Percentiles rank a stretch among this genome's conserved stretches.
Conservation (phyloP, 2,113 vertebrate species). For the Calidris pygmaea region DNA sequence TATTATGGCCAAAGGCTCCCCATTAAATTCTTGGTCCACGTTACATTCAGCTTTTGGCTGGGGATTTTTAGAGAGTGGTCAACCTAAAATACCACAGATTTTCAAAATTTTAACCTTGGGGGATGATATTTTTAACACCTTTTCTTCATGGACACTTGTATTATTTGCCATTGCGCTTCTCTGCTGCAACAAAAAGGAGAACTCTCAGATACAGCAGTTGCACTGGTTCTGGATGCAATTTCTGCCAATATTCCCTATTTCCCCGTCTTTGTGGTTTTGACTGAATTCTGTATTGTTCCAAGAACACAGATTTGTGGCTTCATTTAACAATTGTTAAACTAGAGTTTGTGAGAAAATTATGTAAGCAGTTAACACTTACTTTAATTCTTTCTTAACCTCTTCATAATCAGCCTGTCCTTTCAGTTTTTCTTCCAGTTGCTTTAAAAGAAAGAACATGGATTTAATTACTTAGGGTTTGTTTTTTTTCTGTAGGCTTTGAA, state of each 20-base stretch:
- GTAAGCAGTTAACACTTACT: conserved; percentile 79
- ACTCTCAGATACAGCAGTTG: not conserved
- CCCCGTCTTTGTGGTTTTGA: conserved; percentile 8
- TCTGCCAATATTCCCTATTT: conserved; percentile 22
- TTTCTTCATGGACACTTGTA: not conserved
- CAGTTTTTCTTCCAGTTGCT: conserved; percentile 98
- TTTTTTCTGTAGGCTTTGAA: conserved; percentile 26
- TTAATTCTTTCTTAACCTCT: conserved; percentile 97
- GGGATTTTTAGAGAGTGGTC: not conserved
- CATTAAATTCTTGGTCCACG: not conserved
- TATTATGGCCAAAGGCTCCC: not conserved
- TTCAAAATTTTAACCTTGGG: not conserved
- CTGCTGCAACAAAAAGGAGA: not conserved
- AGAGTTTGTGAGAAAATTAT: conserved; percentile 29
- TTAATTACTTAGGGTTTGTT: conserved; percentile 39
- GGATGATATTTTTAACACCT: not conserved
- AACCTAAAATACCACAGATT: not conserved
- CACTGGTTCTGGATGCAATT: not conserved
- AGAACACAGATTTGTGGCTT: conserved; percentile 55
- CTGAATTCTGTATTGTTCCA: conserved; percentile 36
- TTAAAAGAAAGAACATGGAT: conserved; percentile 57
- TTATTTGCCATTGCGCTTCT: not conserved
- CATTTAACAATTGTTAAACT: conserved; percentile 35
- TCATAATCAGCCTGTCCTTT: conserved; percentile 96
- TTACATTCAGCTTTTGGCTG: not conserved